A percentile compares a stretch with the other conserved stretches of the same genome.
phyloP scores from a whole-genome alignment of 2,888 invertebrate species.

The Thecophora atra region DNA sequence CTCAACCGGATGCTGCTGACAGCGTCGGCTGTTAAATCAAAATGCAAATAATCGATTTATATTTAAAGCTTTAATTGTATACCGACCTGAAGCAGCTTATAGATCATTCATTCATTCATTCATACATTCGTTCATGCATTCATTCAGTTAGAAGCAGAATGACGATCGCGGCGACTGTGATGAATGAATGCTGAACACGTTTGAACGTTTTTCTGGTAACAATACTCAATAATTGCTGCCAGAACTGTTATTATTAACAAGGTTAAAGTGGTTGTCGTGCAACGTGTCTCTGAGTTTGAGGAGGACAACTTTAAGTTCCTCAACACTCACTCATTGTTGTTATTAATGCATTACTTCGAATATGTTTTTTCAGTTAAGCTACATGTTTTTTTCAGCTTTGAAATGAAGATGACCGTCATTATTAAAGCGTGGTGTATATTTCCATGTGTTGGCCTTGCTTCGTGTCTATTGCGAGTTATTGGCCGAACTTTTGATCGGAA shows the following conservation, averaged over 20 bases:
- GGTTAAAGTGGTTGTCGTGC: not conserved
- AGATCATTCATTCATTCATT: not conserved
- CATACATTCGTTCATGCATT: not conserved
- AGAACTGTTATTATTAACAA: not conserved
- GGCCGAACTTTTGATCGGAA: not conserved
- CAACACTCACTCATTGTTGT: too few relatives aligned
- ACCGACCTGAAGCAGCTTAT: not conserved
- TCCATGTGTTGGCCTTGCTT: too few relatives aligned
- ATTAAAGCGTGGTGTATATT: too few relatives aligned
- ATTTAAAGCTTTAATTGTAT: constrained; percentile 23
- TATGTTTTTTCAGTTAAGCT: too few relatives aligned
- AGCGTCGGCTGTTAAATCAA: constrained; percentile 13
- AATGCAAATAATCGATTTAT: constrained; percentile 24
- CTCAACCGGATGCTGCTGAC: constrained; percentile 31
- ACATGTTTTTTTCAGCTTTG: too few relatives aligned
- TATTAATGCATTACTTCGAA: too few relatives aligned
- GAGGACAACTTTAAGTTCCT: too few relatives aligned
- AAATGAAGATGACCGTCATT: too few relatives aligned
- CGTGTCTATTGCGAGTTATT: too few relatives aligned
- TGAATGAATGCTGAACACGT: constrained; percentile 21
- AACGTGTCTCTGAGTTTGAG: too few relatives aligned
- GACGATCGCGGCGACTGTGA: constrained; percentile 11
- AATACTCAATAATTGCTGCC: constrained; percentile 2
- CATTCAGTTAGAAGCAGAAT: not conserved
- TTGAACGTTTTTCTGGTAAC: constrained; percentile 17